Evolutionary conservation across 2,113 vertebrate genomes (phyloP).

Genomic region (Mormyrus iriodes): DNA sequence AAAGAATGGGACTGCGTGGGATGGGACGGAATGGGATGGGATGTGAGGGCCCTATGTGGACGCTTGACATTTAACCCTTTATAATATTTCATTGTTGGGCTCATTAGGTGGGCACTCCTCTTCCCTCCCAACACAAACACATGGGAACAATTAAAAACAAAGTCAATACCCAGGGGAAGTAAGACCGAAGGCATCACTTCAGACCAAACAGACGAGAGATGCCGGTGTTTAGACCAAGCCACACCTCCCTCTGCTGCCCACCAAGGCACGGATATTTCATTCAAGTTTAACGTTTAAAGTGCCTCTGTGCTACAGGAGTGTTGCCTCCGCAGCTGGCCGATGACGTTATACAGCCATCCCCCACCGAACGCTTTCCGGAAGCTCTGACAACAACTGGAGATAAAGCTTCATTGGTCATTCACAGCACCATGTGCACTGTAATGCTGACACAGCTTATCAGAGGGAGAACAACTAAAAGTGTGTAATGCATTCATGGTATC

Average conservation of each 20-base stretch:
- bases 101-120: background rate
- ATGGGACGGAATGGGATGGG: background rate
- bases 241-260: slow-evolving; percentile 44
- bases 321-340: background rate
- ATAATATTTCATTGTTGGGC: background rate
- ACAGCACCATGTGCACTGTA: too few species aligned
- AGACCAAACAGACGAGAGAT: background rate
- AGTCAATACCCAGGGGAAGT: background rate
- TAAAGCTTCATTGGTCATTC: background rate
- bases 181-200: background rate
- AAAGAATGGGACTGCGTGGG: background rate
- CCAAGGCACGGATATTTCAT: slow-evolving; percentile 88
- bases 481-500: slow-evolving; percentile 8
- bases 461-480: background rate
- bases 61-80: background rate
- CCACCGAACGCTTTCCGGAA: background rate
- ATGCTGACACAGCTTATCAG: background rate
- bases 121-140: background rate
- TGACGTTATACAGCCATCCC: background rate
- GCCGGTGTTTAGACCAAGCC: background rate
- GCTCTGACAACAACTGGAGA: background rate
- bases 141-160: background rate
- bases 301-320: slow-evolving; percentile 36
- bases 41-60: background rate
- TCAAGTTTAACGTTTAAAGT: slow-evolving; percentile 73